These are phyloP conservation scores for Habropoda laboriosa DNA, from an alignment of 1,140 invertebrate species.

Conservation along the genomic window DNA sequence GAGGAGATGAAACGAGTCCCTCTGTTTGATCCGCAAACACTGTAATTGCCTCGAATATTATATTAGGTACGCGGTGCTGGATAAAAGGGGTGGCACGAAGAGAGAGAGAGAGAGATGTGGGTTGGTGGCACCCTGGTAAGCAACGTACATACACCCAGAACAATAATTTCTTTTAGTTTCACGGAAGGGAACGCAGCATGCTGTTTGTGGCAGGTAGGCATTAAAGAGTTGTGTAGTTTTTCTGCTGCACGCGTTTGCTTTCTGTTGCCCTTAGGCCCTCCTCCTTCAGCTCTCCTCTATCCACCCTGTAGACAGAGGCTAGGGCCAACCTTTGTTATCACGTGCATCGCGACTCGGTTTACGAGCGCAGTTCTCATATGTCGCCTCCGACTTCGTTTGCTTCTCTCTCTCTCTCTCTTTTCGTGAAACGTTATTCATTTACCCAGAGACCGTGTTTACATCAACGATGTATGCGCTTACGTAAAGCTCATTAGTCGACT, in stretches of 20 bases:
- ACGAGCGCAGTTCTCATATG: not conserved
- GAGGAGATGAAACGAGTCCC: conserved; percentile 75
- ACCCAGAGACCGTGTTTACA: conserved; percentile 5
- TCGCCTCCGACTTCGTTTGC: not conserved
- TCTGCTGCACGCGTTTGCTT: not conserved
- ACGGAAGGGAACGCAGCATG: conserved; percentile 38
- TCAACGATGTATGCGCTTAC: conserved; percentile 25
- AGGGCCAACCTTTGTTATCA: not conserved
- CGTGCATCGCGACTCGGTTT: not conserved
- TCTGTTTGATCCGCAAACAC: conserved; percentile 82
- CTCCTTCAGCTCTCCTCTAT: too few relatives aligned
- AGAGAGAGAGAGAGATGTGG: conserved; percentile 42
- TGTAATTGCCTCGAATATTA: conserved; percentile 82
- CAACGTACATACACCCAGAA: conserved; percentile 57
- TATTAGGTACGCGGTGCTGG: conserved; percentile 78
- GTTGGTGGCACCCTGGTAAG: conserved; percentile 45
- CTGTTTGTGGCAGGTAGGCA: conserved; percentile 70
- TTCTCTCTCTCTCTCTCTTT: too few relatives aligned
- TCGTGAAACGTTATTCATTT: not conserved
- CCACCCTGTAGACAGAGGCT: not conserved
- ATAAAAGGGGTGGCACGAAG: conserved; percentile 60
- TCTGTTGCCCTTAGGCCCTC: too few relatives aligned
- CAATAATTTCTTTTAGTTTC: conserved; percentile 71
- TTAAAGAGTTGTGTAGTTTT: conserved; percentile 60
- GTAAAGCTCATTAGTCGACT: conserved; percentile 41